Evolutionary conservation across 2,888 invertebrate species (phyloP).

Genomic region (Dorcus hopei): DNA sequence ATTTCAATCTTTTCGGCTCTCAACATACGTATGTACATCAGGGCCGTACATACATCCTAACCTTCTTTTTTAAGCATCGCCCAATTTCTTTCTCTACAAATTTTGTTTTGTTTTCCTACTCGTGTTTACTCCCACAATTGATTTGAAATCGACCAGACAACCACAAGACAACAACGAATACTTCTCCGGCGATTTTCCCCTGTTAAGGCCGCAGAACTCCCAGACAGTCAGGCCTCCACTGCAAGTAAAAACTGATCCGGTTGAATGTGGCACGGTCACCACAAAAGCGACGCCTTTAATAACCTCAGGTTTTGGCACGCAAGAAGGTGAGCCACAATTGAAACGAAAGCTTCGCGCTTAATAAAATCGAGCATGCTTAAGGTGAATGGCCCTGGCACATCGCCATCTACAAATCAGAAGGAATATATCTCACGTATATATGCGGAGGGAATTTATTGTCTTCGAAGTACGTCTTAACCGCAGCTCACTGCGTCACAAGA

Average conservation of each 20-base stretch:
- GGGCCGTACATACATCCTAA: too few species aligned
- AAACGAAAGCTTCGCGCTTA: not conserved
- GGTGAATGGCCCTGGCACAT: conserved; percentile 59
- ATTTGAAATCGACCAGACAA: too few species aligned
- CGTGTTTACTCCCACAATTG: too few species aligned
- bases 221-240: conserved; percentile 53
- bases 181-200: conserved; percentile 21
- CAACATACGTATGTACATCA: too few species aligned
- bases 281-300: conserved; percentile 58
- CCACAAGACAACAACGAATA: too few species aligned
- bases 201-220: conserved; percentile 55
- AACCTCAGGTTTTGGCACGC: conserved; percentile 57
- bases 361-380: conserved; percentile 1
- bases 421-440: conserved; percentile 39
- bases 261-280: conserved; percentile 57
- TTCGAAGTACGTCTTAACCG: conserved; percentile 37
- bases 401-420: conserved; percentile 57
- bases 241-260: conserved; percentile 39
- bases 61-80: too few species aligned
- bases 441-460: conserved; percentile 44
- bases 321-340: conserved; percentile 52
- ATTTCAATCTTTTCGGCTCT: too few species aligned
- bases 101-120: too few species aligned
- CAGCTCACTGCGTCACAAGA: conserved; percentile 44
- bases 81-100: too few species aligned